Conservation (phyloP, 2,113 vertebrate genomes). For the Pedionomus torquatus region DNA sequence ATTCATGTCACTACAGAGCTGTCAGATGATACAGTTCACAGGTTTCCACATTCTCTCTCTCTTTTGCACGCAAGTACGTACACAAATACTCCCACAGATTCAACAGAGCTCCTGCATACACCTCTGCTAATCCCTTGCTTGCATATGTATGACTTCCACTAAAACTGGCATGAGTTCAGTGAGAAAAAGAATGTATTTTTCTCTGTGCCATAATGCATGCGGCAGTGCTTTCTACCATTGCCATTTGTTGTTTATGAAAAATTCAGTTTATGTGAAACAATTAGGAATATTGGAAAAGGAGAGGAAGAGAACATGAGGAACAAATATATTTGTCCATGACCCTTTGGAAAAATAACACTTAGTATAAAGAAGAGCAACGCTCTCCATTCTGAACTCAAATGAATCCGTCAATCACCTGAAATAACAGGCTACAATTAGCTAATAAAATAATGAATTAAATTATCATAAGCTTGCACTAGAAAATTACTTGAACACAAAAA, state of each 20-base stretch:
- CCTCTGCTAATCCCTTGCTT: conserved; percentile 50
- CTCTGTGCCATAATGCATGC: neutral
- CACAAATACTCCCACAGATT: conserved; percentile 57
- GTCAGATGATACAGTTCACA: neutral
- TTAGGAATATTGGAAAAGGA: neutral
- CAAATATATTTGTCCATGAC: neutral
- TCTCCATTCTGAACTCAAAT: neutral
- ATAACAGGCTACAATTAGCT: neutral
- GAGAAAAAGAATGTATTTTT: conserved; percentile 8
- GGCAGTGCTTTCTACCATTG: neutral
- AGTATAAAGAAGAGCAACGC: neutral
- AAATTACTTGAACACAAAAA: neutral
- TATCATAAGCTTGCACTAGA: neutral
- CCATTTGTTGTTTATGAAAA: conserved; percentile 11
- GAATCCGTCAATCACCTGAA: neutral
- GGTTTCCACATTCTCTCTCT: conserved; percentile 36
- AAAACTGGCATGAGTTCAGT: conserved; percentile 29
- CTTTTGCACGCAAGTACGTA: neutral
- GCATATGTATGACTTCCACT: conserved; percentile 18
- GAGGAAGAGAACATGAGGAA: neutral
- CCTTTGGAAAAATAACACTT: neutral
- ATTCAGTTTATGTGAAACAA: neutral
- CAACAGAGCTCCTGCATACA: conserved; percentile 16
- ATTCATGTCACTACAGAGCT: neutral
- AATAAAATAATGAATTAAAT: neutral